These are phyloP conservation scores for Hoplostethus mediterraneus DNA, from an alignment of 2,797 vertebrate genomes.

Conservation along the genomic window DNA sequence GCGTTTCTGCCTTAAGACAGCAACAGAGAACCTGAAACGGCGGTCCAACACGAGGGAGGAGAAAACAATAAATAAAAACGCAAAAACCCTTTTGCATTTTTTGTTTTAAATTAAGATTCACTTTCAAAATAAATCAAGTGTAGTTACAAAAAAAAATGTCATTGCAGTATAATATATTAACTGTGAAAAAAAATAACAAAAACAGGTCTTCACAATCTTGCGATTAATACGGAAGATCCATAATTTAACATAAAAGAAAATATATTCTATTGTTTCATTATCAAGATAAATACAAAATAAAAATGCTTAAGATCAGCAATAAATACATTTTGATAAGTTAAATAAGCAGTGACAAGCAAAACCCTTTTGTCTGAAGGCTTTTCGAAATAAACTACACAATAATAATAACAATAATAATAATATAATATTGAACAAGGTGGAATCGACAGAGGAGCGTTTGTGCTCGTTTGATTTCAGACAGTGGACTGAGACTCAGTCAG, in stretches of 20 bases:
- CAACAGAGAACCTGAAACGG: constrained; percentile 84
- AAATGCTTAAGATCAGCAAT: constrained; percentile 94
- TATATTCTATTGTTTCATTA: constrained; percentile 94
- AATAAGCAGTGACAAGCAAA: constrained; percentile 94
- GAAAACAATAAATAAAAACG: constrained; percentile 90
- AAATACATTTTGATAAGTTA: constrained; percentile 97
- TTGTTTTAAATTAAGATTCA: constrained; percentile 90
- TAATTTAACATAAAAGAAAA: constrained; percentile 95
- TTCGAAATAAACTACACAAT: constrained; percentile 61
- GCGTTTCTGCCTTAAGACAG: constrained; percentile 36
- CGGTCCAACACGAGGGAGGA: constrained; percentile 85
- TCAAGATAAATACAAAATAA: constrained; percentile 95
- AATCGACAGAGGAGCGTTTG: constrained; percentile 71
- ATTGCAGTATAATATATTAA: constrained; percentile 95
- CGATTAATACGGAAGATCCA: constrained; percentile 93
- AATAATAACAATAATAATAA: constrained; percentile 64
- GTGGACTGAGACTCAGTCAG: constrained; percentile 70
- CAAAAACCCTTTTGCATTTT: constrained; percentile 81
- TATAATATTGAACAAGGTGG: constrained; percentile 43
- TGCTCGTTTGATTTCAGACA: constrained; percentile 83
- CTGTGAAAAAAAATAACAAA: constrained; percentile 84
- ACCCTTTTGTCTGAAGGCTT: constrained; percentile 84
- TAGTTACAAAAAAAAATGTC: constrained; percentile 88
- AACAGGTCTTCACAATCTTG: constrained; percentile 91
- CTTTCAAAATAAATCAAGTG: constrained; percentile 87